Evolutionary conservation across 1,140 invertebrate genomes (phyloP), one percentile per base, ranked within the genome.

Genomic region (Helicoverpa armigera): DNA sequence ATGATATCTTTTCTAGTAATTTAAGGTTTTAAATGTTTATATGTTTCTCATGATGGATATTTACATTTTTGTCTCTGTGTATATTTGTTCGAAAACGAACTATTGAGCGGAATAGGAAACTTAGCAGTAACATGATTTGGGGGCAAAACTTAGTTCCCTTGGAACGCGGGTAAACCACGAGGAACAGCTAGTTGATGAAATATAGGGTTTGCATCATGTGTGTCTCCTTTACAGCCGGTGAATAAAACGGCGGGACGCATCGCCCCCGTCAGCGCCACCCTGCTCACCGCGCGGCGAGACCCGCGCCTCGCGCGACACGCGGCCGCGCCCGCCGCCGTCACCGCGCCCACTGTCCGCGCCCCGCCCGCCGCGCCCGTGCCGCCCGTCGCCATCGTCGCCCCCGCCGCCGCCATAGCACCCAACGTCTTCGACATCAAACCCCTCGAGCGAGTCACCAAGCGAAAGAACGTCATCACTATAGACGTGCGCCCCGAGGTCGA

Each of bases 221-320:
- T 23, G 63, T 69, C 14, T 81, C 80, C 67, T 60, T 87, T 82
- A 13, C 91, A 93, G 92, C 92, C 92, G 9, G 91, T 93, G 29
- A 88, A 85, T 76, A 92, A 89, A 54, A 77, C 16, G 29, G 74
- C 53, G 95, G 92, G 95, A 3, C 95, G 96, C 82, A 97, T 97
- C 78, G 95, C 96, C 69, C 97, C 97, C 31, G 96, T 96, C 10
- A 97, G 96, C 91, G 95, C 95, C 29, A 95, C 96, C 16, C 90
- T 97, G 91, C 96, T 77, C 90, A 94, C 3, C 94, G 96, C 88
- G 89, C 95, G 91, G 86, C 93, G 88, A 79, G 95, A 88, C 83
- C 88, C 92, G 75, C 83, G 92, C 74, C 90, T 89, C 23, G 86
- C 84, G 61, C 85, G 83, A 67, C 85, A 81, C 79, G 50, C 61